Base-by-base conservation (phyloP, 1,140 invertebrate species). In the Drosophila rhopaloa region DNA sequence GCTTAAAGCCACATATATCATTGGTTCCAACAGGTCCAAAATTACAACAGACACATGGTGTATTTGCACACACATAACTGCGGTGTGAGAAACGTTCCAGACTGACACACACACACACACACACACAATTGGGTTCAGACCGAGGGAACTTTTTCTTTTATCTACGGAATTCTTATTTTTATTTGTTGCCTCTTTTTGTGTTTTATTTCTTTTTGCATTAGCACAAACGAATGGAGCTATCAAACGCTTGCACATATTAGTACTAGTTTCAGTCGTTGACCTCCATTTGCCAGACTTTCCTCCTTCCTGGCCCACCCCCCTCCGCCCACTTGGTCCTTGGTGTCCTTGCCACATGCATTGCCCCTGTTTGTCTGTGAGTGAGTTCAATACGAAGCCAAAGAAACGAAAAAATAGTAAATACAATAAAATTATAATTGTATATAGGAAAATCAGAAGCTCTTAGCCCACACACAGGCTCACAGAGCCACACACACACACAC, bases 351-450 rank as follows among this genome's bases (percentile, higher is more conserved):
- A 56, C 67, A 71, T 71, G 67, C 67, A 71, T 32, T 68, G 65
- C 38, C 51, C 58, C 60, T 58, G 53, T 63, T 56, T 59, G 58
- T 65, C 79, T 83, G 83, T 80, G 84, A 89, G 73, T 70, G 67
- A 84, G 84, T 89, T 89, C 85, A 72, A 89, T 89, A 81, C 84
- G 76, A 89, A 79, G 84, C 76, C 80, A 88, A 81, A 88, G 80
- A 76, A 82, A 88, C 83, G 83, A 89, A 89, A 89, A 89, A 89
- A 89, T 89, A 89, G 84, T 90, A 89, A 90, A 90, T 90, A 89
- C 84, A 89, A 89, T 89, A 89, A 90, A 90, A 89, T 89, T 89
- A 89, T 89, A 89, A 89, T 89, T 89, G 84, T 89, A 89, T 90
- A 89, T 89, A 89, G 84, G 84, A 88, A 88, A 88, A 88, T 84